A percentile compares a stretch with the other conserved stretches of the same genome.
Conservation (phyloP, 2,797 vertebrate genomes). For the Helarctos malayanus region DNA sequence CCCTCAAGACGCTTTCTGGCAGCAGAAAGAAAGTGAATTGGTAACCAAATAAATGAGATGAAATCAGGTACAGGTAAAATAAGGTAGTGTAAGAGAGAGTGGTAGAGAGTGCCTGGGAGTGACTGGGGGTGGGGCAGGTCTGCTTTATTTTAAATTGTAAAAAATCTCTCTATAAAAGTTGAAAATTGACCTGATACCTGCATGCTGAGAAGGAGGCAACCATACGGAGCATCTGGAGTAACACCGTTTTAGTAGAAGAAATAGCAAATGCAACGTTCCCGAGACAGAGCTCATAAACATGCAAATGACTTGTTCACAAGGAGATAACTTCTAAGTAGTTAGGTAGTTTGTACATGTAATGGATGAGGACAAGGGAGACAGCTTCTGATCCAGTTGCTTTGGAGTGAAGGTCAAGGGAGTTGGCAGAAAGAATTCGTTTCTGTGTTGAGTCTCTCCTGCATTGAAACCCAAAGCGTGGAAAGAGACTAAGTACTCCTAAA, state of each 20-base stretch:
- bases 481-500: not conserved
- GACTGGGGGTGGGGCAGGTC: not conserved
- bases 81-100: not conserved
- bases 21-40: not conserved
- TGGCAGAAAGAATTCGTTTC: not conserved
- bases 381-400: not conserved
- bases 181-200: not conserved
- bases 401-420: not conserved
- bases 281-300: not conserved
- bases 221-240: not conserved
- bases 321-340: not conserved
- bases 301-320: not conserved
- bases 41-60: slow-evolving; percentile 39
- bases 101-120: not conserved
- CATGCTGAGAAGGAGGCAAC: not conserved
- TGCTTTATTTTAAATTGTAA: not conserved
- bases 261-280: not conserved
- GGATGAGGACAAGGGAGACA: not conserved
- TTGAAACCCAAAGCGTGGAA: fast-evolving
- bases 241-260: not conserved
- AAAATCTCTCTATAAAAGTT: not conserved
- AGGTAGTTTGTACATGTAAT: not conserved
- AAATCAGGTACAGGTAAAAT: not conserved
- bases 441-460: not conserved
- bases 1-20: not conserved